phyloP scores from a whole-genome alignment of 2,888 invertebrate species.

The Acheta domesticus region DNA sequence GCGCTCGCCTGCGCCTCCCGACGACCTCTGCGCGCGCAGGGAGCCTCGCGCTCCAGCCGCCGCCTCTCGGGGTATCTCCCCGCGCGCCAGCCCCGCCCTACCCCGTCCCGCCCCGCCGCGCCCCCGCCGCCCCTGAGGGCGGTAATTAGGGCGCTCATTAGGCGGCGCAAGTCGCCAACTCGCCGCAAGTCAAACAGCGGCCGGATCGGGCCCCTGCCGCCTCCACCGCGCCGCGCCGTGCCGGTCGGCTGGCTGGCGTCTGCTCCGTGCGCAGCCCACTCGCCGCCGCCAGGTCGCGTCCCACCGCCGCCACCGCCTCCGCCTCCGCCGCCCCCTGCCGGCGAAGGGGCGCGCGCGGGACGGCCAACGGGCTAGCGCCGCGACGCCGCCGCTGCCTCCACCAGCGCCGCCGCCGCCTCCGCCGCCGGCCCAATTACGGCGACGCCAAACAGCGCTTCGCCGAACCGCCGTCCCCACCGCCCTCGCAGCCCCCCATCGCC shows the following conservation, averaged over 20 bases:
- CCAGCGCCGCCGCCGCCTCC: neutral
- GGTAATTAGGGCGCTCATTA: constrained; percentile 18
- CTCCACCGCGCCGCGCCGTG: neutral
- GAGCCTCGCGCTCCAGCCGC: neutral
- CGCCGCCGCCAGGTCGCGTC: neutral
- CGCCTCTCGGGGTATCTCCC: neutral
- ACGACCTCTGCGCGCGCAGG: no score
- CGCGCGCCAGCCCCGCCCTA: neutral
- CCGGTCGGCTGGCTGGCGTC: neutral
- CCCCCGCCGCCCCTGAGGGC: neutral
- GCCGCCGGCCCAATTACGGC: neutral
- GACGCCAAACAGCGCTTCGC: neutral
- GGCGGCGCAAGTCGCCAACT: constrained; percentile 9
- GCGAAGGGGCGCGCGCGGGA: neutral
- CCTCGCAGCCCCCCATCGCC: neutral
- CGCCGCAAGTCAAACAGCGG: constrained; percentile 8
- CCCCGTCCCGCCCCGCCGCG: neutral
- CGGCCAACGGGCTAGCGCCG: neutral
- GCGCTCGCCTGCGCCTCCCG: no score
- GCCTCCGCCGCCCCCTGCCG: neutral
- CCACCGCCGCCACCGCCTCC: neutral
- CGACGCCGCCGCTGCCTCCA: neutral
- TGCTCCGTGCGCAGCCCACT: neutral
- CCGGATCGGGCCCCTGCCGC: neutral
- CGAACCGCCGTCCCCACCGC: neutral